phyloP scores from a whole-genome alignment of 2,113 vertebrate genomes.

The Anseranas semipalmata region DNA sequence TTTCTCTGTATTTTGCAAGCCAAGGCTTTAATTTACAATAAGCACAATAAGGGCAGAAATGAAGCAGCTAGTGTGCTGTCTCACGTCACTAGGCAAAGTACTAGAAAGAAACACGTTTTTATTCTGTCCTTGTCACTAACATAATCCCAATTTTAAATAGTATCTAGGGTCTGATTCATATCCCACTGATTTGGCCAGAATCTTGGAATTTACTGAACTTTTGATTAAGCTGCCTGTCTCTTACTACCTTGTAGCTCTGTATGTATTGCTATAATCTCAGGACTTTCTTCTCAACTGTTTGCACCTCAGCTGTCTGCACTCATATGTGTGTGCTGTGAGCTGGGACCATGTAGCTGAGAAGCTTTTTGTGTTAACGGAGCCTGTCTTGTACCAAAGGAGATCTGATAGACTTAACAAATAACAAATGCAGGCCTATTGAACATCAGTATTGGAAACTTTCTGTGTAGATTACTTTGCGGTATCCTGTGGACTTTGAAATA shows the following conservation, averaged over 20 bases:
- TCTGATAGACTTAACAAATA: background rate
- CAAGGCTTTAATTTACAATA: constrained; percentile 41
- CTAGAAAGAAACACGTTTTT: background rate
- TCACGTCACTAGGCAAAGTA: constrained; percentile 11
- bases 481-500: background rate
- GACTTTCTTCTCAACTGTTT: background rate
- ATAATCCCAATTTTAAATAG: background rate
- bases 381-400: background rate
- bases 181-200: background rate
- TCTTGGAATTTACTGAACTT: background rate
- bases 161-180: background rate
- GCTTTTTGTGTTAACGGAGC: background rate
- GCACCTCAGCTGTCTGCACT: background rate
- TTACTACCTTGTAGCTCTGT: background rate
- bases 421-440: background rate
- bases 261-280: background rate
- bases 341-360: background rate
- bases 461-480: background rate
- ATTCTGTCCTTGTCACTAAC: constrained; percentile 20
- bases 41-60: background rate
- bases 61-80: constrained; percentile 4
- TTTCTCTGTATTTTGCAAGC: constrained; percentile 2
- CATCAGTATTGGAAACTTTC: background rate
- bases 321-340: background rate
- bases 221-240: background rate